Conservation (phyloP, 1,140 invertebrate genomes). For the Brachionus plicatilis region DNA sequence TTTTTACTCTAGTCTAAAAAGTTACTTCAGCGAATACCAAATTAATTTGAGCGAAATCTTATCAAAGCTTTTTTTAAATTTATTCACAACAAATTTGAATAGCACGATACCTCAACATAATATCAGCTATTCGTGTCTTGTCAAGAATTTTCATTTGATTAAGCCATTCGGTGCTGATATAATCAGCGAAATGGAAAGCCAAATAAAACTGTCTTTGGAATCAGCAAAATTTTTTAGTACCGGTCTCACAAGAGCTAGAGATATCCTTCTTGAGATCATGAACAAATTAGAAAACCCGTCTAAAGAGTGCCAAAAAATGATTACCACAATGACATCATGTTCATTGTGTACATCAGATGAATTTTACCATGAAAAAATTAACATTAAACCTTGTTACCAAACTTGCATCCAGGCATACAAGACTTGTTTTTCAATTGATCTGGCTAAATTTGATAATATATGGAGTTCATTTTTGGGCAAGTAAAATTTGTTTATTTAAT, state of each 20-base stretch:
- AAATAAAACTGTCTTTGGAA: neutral
- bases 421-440: neutral
- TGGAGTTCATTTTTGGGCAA: neutral
- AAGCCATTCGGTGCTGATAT: neutral
- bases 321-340: neutral
- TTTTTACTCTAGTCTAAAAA: neutral
- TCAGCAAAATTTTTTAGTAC: neutral
- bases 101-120: neutral
- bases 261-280: neutral
- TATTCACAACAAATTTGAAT: neutral
- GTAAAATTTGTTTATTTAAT: neutral
- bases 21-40: constrained; percentile 20
- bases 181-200: neutral
- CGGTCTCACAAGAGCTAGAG: neutral
- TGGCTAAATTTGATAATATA: neutral
- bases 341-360: neutral
- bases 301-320: neutral
- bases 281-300: neutral
- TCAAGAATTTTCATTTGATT: neutral
- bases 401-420: neutral
- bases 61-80: neutral
- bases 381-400: neutral
- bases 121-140: neutral
- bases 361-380: neutral
- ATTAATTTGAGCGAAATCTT: neutral